Base-by-base conservation (phyloP, 2,113 vertebrate species). In the Camelus dromedarius region DNA sequence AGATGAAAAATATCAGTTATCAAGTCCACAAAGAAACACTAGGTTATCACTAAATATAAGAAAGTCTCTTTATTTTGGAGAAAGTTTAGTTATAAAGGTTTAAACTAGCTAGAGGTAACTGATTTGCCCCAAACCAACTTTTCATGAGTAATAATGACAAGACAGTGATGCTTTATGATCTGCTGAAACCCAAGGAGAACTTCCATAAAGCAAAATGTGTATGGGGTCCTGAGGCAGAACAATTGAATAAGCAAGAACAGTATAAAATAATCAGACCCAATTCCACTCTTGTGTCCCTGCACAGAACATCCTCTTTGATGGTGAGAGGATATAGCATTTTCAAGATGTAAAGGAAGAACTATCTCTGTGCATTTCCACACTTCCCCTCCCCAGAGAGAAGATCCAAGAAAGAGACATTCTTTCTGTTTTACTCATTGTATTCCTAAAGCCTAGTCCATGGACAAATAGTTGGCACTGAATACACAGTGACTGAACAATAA, bases 131-230 rank as follows among this genome's bases (percentile, higher is more conserved):
- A 88, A 76, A 75, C 46, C 54, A 76, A 70, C 22, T 46, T 82
- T 88, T 91, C 16, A 92, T 58, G 32, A 80, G 28, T 62, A 89
- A 54, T 58, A 69, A 54, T 69, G 58, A 89, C 80, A 96, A 73
- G 30, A 84, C 11, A 67, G 38, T n/a, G 66, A 81, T 80, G 18
- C 22, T 69, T 85, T 54, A 54, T 54, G 15, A 69, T 91, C 46
- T 73, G 6, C 42, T 85, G 16, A 50, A 96, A 81, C 19, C 38
- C n/a, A 93, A 42, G 32, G 87, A 66, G 62, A 67, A 93, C 73
- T 95, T 88, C n/a, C 13, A 79, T 46, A 83, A 79, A 84, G 56
- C 18, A 93, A 87, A 96, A 91, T 30, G 9, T 16, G 77, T 16
- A 54, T 77, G 26, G 5, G 52, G n/a, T 95, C 46, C 70, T 67